phyloP scores from a whole-genome alignment of 2,888 invertebrate species.

The Dicyrtoma fusca region DNA sequence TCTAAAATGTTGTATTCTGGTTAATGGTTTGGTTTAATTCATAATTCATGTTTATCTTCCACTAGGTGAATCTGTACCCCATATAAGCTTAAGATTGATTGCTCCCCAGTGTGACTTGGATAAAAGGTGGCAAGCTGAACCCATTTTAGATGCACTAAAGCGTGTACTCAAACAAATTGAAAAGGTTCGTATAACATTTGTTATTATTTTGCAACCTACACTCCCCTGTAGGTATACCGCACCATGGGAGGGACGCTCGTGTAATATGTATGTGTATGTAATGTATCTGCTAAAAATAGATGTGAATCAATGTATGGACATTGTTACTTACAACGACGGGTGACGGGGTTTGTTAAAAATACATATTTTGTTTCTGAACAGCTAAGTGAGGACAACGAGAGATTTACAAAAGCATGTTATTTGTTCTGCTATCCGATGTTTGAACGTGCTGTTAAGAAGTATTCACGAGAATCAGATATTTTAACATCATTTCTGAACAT shows the following conservation, averaged over 20 bases:
- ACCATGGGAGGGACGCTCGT: no score
- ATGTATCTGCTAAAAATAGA: no score
- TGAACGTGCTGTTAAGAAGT: constrained; percentile 54
- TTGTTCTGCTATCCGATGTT: constrained; percentile 77
- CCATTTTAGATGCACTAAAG: constrained; percentile 67
- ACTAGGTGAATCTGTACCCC: constrained; percentile 70
- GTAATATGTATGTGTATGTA: no score
- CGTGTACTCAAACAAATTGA: constrained; percentile 69
- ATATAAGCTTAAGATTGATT: constrained; percentile 73
- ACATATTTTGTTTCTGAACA: no score
- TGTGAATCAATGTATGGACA: no score
- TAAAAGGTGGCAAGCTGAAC: constrained; percentile 75
- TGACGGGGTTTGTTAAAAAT: no score
- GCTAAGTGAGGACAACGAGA: constrained; percentile 45
- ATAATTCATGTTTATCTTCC: no score
- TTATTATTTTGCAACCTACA: no score
- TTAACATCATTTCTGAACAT: constrained; percentile 69
- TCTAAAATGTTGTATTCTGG: background rate
- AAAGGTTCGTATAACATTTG: constrained; percentile 51
- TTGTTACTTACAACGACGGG: no score
- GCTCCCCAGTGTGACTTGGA: constrained; percentile 81
- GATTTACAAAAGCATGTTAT: constrained; percentile 62
- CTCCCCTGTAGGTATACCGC: no score
- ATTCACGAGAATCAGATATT: constrained; percentile 62
- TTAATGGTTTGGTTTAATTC: background rate